Evolutionary conservation across 64 coral and sea anemone genomes (phyloP), one percentile per base, ranked within the genome.

Genomic region (Actinia tenebrosa): DNA sequence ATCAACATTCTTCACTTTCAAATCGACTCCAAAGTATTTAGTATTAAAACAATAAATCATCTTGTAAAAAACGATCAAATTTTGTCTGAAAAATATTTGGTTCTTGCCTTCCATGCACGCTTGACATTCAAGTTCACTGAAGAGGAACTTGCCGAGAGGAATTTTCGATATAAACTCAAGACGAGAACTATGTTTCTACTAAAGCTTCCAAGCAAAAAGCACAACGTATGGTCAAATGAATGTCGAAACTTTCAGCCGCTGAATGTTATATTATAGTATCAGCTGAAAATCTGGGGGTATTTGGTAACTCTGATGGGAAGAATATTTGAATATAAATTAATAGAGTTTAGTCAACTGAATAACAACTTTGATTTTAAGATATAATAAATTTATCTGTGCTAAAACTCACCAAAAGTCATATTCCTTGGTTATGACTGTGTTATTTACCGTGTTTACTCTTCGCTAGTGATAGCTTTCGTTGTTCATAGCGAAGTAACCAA

Each of bases 121-220:
- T 30, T 75, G 23, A 30, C 23, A 30, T 75, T 75, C 2, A 30
- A 75, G 27, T 10, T 75, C 11, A 75, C 23, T 42, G 69, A 75
- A 75, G 69, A 75, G 69, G 69, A 75, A 75, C 69, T 75, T 30
- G 30, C 30, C 30, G 13, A 75, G 69, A 75, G 69, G 69, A 75
- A 75, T 75, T 75, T 75, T 75, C 9, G 11, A 42, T 13, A 27
- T 75, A 30, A 14, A 75, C 69, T 75, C 30, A 37, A 37, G 30
- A 37, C 30, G 30, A 37, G 30, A 37, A 37, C 30, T 37, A 75
- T 37, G 3, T 16, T 75, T 75, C 8, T 11, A 75, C n/a, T 7
- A n/a, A 14, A 25, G 37, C 42, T 75, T 42, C 25, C n/a, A 13
- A 75, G 0, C 69, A 75, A 75, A 75, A 75, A 37, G 13, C 69